phyloP scores from a whole-genome alignment of 2,797 vertebrate species.

The Cryptoblepharus egeriae region DNA sequence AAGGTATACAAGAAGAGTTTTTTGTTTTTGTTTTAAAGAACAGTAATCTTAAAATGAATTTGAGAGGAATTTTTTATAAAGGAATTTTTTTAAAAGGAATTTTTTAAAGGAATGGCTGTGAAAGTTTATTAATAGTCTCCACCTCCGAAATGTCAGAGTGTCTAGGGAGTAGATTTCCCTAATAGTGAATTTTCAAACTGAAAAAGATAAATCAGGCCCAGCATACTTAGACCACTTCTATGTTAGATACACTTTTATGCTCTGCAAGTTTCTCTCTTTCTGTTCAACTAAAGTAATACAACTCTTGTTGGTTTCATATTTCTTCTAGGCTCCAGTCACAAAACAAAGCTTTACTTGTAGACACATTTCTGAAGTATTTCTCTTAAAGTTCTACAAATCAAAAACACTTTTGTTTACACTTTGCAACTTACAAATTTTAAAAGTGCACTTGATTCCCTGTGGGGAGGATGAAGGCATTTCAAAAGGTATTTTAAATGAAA shows the following conservation, averaged over 20 bases:
- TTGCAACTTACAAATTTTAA: constrained; percentile 14
- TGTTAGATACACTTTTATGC: neutral
- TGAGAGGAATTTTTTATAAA: no score
- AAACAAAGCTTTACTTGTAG: neutral
- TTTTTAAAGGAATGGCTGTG: neutral
- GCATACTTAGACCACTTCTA: no score
- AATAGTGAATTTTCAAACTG: neutral
- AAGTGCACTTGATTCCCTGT: neutral
- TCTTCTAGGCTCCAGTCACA: neutral
- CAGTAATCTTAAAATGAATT: neutral
- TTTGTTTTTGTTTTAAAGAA: neutral
- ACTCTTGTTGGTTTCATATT: neutral
- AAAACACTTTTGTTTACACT: constrained; percentile 11
- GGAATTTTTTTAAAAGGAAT: no score
- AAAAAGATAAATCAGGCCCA: neutral
- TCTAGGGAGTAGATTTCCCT: neutral
- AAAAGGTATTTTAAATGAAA: constrained; percentile 18
- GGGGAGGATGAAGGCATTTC: constrained; percentile 3
- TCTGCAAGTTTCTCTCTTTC: neutral
- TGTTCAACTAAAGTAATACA: constrained; percentile 20
- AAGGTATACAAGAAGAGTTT: neutral
- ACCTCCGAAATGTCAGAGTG: no score
- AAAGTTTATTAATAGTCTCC: neutral
- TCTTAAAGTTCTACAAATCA: constrained; percentile 12
- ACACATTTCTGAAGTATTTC: neutral